Conservation (phyloP, 1,140 invertebrate genomes). For the Drosophila subobscura region DNA sequence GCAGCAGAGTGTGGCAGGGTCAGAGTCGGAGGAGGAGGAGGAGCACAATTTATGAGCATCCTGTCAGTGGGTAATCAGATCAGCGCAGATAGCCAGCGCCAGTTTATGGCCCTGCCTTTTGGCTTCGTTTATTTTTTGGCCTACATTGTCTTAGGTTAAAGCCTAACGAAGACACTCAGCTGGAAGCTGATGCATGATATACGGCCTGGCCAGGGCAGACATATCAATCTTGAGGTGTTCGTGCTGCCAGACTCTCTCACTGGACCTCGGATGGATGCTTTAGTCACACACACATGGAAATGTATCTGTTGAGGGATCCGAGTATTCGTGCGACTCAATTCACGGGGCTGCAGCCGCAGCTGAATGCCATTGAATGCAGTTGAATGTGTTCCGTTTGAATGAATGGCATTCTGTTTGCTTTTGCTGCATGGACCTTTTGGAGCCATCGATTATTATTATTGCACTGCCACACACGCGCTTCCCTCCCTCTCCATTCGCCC, state of each 20-base stretch:
- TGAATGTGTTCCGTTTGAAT: constrained; percentile 44
- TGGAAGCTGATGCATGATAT: constrained; percentile 16
- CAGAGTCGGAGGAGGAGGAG: background rate
- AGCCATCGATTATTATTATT: constrained; percentile 56
- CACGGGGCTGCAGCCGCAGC: constrained; percentile 17
- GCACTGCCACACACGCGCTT: constrained; percentile 8
- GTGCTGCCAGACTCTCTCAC: background rate
- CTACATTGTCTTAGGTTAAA: background rate
- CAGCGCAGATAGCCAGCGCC: constrained; percentile 47
- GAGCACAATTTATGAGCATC: constrained; percentile 51
- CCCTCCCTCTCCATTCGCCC: background rate
- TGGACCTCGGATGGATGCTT: background rate
- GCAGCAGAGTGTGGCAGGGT: background rate
- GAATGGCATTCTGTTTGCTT: constrained; percentile 28
- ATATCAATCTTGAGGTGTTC: constrained; percentile 6
- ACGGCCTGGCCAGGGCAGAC: background rate
- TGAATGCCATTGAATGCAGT: constrained; percentile 24
- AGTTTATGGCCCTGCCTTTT: constrained; percentile 30
- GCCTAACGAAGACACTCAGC: constrained; percentile 8
- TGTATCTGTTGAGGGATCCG: constrained; percentile 18
- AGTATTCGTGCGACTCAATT: constrained; percentile 7
- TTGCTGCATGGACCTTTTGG: constrained; percentile 1
- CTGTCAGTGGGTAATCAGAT: constrained; percentile 63
- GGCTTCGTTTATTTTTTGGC: constrained; percentile 1
- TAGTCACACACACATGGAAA: constrained; percentile 4